A percentile compares a stretch with the other conserved stretches of the same genome.
These are phyloP conservation scores for Riptortus pedestris DNA, from an alignment of 1,140 invertebrate genomes.

Conservation along the genomic window DNA sequence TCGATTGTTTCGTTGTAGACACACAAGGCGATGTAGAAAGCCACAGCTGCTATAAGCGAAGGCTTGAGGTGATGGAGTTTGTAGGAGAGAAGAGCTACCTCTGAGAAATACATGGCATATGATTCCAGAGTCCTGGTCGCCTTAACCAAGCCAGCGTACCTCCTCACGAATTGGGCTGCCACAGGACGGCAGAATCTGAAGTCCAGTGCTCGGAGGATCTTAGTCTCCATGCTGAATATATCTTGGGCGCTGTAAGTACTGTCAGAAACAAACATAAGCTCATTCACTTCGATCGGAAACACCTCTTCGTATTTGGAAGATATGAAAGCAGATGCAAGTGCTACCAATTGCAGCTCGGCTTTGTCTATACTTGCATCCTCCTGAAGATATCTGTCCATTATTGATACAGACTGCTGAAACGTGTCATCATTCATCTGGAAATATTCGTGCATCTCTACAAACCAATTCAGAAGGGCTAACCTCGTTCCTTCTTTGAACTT, in stretches of 20 bases:
- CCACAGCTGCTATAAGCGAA: constrained; percentile 66
- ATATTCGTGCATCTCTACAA: constrained; percentile 79
- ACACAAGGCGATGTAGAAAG: constrained; percentile 57
- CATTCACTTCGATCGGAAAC: constrained; percentile 65
- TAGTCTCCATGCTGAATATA: constrained; percentile 73
- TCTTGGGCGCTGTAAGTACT: constrained; percentile 69
- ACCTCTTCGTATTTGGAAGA: constrained; percentile 94
- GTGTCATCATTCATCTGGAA: constrained; percentile 81
- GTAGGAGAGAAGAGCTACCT: constrained; percentile 75
- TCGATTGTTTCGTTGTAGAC: constrained; percentile 3
- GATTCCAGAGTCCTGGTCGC: constrained; percentile 61
- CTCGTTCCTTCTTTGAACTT: constrained; percentile 14
- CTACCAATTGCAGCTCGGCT: constrained; percentile 74
- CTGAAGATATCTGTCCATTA: constrained; percentile 84
- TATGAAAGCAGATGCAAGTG: constrained; percentile 79
- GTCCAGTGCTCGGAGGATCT: constrained; percentile 60
- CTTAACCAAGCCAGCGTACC: neutral
- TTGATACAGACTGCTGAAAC: constrained; percentile 73
- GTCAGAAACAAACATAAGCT: constrained; percentile 87
- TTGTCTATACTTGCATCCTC: constrained; percentile 46
- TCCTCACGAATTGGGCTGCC: constrained; percentile 6
- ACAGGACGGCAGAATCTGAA: constrained; percentile 72
- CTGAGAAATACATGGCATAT: constrained; percentile 87
- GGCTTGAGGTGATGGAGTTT: constrained; percentile 67
- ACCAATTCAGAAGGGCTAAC: constrained; percentile 79